Percentiles rank a stretch among this genome's conserved stretches.
phyloP scores from a whole-genome alignment of 2,797 vertebrate genomes.

The Delichon dasypus region DNA sequence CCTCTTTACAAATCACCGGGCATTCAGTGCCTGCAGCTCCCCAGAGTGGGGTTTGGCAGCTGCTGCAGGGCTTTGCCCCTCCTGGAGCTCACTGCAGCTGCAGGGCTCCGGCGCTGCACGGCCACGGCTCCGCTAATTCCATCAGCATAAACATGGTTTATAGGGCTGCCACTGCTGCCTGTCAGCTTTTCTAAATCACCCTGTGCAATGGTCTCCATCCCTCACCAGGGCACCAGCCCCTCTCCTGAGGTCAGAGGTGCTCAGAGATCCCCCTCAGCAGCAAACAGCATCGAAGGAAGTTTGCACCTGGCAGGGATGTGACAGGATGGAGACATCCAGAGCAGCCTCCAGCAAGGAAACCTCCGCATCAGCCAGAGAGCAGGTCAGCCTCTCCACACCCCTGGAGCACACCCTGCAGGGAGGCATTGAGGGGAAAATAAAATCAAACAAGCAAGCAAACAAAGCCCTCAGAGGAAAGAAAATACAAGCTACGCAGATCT shows the following conservation, averaged over 20 bases:
- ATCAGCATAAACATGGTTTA: constrained; percentile 66
- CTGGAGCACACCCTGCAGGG: background rate
- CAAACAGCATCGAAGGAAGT: background rate
- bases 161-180: background rate
- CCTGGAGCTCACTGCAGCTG: background rate
- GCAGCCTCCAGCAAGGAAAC: background rate
- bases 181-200: constrained; percentile 57
- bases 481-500: background rate
- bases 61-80: background rate
- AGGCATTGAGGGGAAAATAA: background rate
- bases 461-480: background rate
- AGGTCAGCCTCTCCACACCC: background rate
- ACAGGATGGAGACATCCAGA: background rate
- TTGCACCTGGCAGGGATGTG: background rate
- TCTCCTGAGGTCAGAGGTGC: background rate
- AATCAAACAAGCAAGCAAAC: background rate
- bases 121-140: constrained; percentile 26
- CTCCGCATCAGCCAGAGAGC: background rate
- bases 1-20: rapidly evolving
- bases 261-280: background rate
- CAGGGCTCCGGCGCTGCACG: constrained; percentile 12
- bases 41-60: background rate
- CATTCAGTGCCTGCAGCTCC: background rate
- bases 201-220: background rate
- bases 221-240: background rate